Percentiles rank a stretch among this genome's conserved stretches.
phyloP scores from a whole-genome alignment of 2,888 invertebrate genomes.

The Perdita meconis region DNA sequence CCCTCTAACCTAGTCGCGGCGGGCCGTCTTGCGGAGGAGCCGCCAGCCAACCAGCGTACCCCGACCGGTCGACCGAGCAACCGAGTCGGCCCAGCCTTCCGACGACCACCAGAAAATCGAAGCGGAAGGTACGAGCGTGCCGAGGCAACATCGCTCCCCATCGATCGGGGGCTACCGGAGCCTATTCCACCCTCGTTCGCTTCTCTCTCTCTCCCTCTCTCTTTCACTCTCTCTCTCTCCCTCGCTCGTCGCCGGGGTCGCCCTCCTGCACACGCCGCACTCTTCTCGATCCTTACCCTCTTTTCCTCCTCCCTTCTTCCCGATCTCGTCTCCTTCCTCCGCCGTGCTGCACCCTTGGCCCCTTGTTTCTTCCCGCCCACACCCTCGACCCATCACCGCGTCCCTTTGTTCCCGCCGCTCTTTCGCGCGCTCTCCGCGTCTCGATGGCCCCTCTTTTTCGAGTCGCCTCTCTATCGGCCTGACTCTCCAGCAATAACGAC shows the following conservation, averaged over 20 bases:
- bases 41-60: constrained; percentile 43
- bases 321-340: constrained; percentile 35
- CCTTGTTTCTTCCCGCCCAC: neutral
- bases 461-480: constrained; percentile 41
- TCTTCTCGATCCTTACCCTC: constrained; percentile 39
- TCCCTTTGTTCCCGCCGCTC: constrained; percentile 39
- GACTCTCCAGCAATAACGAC: constrained; percentile 53
- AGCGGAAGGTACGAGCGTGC: constrained; percentile 50
- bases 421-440: constrained; percentile 6
- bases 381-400: neutral
- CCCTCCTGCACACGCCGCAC: no score
- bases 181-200: constrained; percentile 46
- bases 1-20: constrained; percentile 59
- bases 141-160: constrained; percentile 66
- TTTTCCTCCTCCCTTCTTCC: constrained; percentile 7
- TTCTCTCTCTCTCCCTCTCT: constrained; percentile 13
- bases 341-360: neutral
- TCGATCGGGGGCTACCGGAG: constrained; percentile 69
- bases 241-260: constrained; percentile 15
- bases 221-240: constrained; percentile 14
- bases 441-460: constrained; percentile 36
- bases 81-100: constrained; percentile 50
- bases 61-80: constrained; percentile 44
- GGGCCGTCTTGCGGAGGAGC: constrained; percentile 22
- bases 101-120: constrained; percentile 63